Conservation (phyloP, 2,113 vertebrate species). For the Nerophis ophidion region DNA sequence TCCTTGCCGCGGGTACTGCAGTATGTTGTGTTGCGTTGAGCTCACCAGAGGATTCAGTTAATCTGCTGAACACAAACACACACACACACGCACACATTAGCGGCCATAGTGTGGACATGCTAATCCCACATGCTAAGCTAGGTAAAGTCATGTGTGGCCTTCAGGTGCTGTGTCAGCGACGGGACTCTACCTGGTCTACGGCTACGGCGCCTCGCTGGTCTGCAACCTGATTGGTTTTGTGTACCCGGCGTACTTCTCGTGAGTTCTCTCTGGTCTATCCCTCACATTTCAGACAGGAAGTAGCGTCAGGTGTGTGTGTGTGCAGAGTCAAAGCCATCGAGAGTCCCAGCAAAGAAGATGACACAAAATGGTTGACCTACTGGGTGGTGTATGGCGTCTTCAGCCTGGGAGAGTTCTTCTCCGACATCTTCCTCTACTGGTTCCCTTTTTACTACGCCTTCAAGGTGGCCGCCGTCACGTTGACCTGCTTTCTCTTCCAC, state of each 20-base stretch:
- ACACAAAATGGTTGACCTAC: conserved; percentile 93
- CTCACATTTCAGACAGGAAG: neutral
- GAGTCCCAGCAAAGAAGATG: conserved; percentile 85
- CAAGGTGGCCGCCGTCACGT: conserved; percentile 72
- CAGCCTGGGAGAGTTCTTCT: conserved; percentile 90
- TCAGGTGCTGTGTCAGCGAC: conserved; percentile 76
- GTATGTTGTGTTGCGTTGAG: neutral
- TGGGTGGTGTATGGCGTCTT: conserved; percentile 96
- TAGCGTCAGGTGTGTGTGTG: neutral
- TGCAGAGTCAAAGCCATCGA: conserved; percentile 92
- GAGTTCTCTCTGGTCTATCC: conserved; percentile 57
- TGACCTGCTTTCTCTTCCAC: too few species aligned
- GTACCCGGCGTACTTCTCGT: conserved; percentile 93
- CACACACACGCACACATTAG: neutral
- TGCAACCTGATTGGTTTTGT: conserved; percentile 92
- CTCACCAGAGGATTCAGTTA: conserved; percentile 43
- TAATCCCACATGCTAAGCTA: neutral
- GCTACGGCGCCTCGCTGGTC: conserved; percentile 86
- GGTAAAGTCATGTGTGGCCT: too few species aligned
- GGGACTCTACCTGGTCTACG: conserved; percentile 87
- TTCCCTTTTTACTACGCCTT: conserved; percentile 93
- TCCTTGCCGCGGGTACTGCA: conserved; percentile 77
- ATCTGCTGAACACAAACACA: conserved; percentile 28
- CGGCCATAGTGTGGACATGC: neutral
- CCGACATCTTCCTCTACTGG: conserved; percentile 93